Evolutionary conservation across 2,113 vertebrate species (phyloP), one percentile per base, ranked within the genome.

Genomic region (Leuciscus idus): DNA sequence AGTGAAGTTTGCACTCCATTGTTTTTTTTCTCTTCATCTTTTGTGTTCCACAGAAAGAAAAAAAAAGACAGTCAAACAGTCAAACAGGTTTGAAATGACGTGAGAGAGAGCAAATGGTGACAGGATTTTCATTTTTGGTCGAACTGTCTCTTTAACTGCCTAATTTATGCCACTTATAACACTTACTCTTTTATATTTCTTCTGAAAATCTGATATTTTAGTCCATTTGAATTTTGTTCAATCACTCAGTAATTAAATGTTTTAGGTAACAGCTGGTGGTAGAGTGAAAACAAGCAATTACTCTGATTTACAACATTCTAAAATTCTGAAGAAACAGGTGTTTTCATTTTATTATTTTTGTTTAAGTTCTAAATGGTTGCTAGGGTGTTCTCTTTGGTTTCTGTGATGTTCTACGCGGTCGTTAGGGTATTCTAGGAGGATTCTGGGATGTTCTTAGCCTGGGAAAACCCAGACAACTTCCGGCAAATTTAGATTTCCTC

Each of bases 201-300:
- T 50, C 74, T 19, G 55, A 57, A 77, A 57, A 19, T 11, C 48
- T 57, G 76, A 36, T 57, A 78, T 26, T 43, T 81, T n/a, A 80
- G 23, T 52, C n/a, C 7, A 50, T 52, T 28, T 50, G n/a, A 76
- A 9, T 76, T 10, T 15, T 76, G 73, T 15, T 50, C 26, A 62
- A 80, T 61, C 33, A 26, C 23, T 46, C 11, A 1, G 7, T 26
- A 39, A 80, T 80, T 62, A 26, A n/a, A 80, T 43, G 55, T 13
- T 43, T 43, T n/a, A 26, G 57, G 21, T 39, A 80, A 43, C 78
- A 62, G 55, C 19, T 80, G 57, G 23, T 80, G 77, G 57, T 21
- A 10, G 57, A 81, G 36, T 19, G 13, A 81, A 81, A 81, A 81
- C 57, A 81, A 36, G 33, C 17, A 9, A 81, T 61, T 46, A 75